phyloP scores from a whole-genome alignment of 2,797 vertebrate species.

The Ctenopoma kingsleyae region DNA sequence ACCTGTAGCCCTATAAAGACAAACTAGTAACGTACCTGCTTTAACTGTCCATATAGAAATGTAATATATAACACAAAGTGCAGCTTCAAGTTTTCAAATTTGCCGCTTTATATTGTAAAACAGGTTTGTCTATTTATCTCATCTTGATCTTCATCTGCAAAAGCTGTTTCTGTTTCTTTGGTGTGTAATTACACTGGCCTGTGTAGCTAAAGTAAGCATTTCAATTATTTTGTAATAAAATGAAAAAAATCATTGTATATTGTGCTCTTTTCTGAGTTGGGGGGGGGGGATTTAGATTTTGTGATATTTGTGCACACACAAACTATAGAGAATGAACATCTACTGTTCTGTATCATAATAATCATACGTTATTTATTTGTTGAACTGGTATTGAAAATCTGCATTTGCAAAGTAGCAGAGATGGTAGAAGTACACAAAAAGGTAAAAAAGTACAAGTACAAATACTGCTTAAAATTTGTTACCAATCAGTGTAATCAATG shows the following conservation, averaged over 20 bases:
- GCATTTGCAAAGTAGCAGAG: too few relatives aligned
- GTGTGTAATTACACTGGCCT: slow-evolving; percentile 65
- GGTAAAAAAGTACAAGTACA: too few relatives aligned
- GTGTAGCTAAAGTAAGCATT: slow-evolving; percentile 58
- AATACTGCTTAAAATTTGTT: too few relatives aligned
- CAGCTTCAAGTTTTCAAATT: slow-evolving; percentile 46
- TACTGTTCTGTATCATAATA: neutral
- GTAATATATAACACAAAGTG: slow-evolving; percentile 51
- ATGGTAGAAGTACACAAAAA: too few relatives aligned
- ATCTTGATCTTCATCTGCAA: slow-evolving; percentile 36
- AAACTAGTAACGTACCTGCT: slow-evolving; percentile 24
- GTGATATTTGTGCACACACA: neutral
- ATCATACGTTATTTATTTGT: too few relatives aligned
- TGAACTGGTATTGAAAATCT: too few relatives aligned
- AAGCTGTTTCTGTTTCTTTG: slow-evolving; percentile 28
- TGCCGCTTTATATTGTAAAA: slow-evolving; percentile 42
- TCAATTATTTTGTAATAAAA: slow-evolving; percentile 83
- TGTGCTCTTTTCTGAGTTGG: slow-evolving; percentile 30
- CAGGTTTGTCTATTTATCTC: slow-evolving; percentile 64
- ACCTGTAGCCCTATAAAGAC: slow-evolving; percentile 10
- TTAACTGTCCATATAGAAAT: slow-evolving; percentile 30
- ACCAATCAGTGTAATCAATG: too few relatives aligned
- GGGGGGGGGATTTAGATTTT: too few relatives aligned
- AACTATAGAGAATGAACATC: neutral
- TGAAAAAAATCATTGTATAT: slow-evolving; percentile 10